A percentile compares a stretch with the other conserved stretches of the same genome.
Conservation (phyloP, 2,113 vertebrate species). For the Pogona vitticeps region DNA sequence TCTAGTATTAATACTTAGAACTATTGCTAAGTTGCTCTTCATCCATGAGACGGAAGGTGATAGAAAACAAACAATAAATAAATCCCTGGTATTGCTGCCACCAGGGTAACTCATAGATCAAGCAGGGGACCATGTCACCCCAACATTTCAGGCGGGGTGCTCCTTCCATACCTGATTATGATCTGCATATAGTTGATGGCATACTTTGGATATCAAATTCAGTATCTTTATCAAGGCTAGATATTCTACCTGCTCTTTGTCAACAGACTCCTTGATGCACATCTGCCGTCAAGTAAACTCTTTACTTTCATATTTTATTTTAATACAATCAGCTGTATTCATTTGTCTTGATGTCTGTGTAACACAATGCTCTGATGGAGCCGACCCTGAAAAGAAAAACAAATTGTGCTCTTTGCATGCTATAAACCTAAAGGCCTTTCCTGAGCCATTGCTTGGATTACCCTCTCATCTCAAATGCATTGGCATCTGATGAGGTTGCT, state of each 20-base stretch:
- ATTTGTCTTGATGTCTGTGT: not conserved
- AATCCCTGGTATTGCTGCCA: not conserved
- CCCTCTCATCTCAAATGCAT: constrained; percentile 37
- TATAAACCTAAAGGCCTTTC: constrained; percentile 1
- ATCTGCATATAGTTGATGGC: too few species aligned
- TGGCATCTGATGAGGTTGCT: not conserved
- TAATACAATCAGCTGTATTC: not conserved
- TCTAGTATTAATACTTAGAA: not conserved
- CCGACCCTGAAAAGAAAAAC: constrained; percentile 9
- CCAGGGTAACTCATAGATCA: not conserved
- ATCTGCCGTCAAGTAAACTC: constrained; percentile 22
- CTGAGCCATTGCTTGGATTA: not conserved
- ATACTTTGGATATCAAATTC: constrained; percentile 1
- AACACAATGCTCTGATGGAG: constrained; percentile 11
- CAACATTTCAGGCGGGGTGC: too few species aligned
- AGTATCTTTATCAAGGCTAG: constrained; percentile 7
- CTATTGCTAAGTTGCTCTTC: not conserved
- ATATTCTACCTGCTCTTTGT: not conserved
- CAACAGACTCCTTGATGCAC: constrained; percentile 13
- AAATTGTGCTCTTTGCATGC: not conserved
- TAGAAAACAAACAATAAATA: not conserved
- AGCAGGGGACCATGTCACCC: too few species aligned
- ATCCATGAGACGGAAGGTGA: too few species aligned
- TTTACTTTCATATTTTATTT: not conserved
- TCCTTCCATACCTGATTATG: too few species aligned